Conservation (phyloP, 1,140 invertebrate genomes). For the Leptinotarsa texana region DNA sequence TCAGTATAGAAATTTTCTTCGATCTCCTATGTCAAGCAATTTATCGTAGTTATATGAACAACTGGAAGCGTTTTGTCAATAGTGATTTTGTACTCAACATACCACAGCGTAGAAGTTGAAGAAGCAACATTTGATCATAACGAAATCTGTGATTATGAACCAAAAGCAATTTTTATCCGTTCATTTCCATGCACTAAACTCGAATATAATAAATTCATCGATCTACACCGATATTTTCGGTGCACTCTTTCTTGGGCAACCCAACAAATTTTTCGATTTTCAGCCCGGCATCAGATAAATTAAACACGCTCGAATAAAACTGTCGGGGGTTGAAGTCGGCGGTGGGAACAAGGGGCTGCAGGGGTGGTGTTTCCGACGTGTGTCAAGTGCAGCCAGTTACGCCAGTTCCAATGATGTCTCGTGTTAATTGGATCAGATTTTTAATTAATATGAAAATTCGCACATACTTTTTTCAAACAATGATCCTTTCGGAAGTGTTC, state of each 20-base stretch:
- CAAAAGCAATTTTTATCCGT: not conserved
- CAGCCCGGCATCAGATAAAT: constrained; percentile 36
- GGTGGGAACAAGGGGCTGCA: constrained; percentile 33
- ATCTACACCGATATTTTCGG: not conserved
- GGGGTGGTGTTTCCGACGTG: constrained; percentile 51
- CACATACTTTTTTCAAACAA: constrained; percentile 34
- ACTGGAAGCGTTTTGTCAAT: no score
- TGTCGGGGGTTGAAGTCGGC: constrained; percentile 14
- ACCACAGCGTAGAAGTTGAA: no score
- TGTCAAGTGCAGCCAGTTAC: constrained; percentile 53
- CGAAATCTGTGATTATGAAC: not conserved
- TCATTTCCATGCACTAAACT: not conserved
- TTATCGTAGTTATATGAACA: no score
- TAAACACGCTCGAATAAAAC: constrained; percentile 38
- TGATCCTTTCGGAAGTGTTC: constrained; percentile 13
- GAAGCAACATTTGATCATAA: no score
- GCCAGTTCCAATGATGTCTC: constrained; percentile 51
- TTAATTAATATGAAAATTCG: constrained; percentile 56
- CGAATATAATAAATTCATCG: not conserved
- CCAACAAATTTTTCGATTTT: constrained; percentile 19
- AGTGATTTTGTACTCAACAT: no score
- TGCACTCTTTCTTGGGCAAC: not conserved
- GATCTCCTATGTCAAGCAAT: no score
- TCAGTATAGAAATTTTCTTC: no score
- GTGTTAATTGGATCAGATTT: constrained; percentile 55